Conservation (phyloP, 2,113 vertebrate species). For the Nycticorax nycticorax region DNA sequence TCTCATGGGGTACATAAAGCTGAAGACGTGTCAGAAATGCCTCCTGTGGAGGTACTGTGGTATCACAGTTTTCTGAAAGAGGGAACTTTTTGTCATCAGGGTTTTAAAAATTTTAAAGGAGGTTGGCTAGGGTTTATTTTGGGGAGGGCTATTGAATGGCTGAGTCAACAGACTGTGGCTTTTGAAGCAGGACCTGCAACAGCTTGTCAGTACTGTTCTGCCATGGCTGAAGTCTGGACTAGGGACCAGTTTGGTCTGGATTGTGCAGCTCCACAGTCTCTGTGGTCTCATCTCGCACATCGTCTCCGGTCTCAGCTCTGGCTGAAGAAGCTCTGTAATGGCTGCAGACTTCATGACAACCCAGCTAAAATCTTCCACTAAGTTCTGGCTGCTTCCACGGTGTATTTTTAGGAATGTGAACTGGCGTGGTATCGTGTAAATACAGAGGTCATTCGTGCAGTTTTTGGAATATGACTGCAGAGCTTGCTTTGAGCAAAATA, state of each 20-base stretch:
- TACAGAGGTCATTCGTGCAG: neutral
- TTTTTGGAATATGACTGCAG: neutral
- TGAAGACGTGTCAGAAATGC: neutral
- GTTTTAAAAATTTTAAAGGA: neutral
- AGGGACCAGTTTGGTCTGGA: neutral
- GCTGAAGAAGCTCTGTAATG: neutral
- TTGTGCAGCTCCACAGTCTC: neutral
- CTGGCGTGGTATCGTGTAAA: neutral
- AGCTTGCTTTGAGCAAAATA: neutral
- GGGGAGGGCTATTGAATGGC: neutral
- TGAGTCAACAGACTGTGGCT: neutral
- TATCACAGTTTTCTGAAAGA: neutral
- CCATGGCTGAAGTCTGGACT: neutral
- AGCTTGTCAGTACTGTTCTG: neutral
- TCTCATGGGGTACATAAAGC: neutral
- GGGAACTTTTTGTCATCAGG: neutral
- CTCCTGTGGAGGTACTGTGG: neutral
- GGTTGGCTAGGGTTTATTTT: neutral
- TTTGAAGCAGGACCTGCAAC: neutral
- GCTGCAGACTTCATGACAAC: neutral
- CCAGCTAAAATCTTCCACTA: neutral
- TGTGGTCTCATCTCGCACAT: neutral
- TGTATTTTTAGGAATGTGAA: neutral
- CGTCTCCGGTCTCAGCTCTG: neutral
- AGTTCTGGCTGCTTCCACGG: neutral